Evolutionary conservation across 2,113 vertebrate species (phyloP).

Genomic region (Propithecus coquereli): DNA sequence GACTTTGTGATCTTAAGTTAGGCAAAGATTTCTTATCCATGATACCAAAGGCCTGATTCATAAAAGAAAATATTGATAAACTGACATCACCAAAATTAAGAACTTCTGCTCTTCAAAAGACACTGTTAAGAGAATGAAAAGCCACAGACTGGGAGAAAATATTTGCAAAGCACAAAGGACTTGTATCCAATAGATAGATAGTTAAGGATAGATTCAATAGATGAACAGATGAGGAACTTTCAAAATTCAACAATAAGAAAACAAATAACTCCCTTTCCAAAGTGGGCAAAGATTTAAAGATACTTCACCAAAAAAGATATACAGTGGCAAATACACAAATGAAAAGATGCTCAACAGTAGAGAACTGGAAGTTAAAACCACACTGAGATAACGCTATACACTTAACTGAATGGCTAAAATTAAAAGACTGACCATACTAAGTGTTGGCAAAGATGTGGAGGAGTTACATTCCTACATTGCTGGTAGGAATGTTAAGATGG

Average conservation of each 20-base stretch:
- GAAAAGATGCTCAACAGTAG: neutral
- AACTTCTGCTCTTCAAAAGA: neutral
- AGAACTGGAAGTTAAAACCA: neutral
- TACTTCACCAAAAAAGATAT: neutral
- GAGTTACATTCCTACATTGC: neutral
- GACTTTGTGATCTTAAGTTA: neutral
- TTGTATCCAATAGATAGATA: too few relatives aligned
- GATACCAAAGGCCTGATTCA: neutral
- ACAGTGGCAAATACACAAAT: neutral
- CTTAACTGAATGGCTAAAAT: neutral
- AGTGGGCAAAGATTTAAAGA: neutral
- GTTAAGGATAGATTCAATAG: too few relatives aligned
- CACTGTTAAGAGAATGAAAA: neutral
- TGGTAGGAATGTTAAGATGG: neutral
- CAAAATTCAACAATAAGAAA: neutral
- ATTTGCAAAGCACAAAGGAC: neutral
- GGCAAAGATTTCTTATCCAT: neutral
- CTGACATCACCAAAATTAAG: neutral
- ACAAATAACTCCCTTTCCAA: neutral
- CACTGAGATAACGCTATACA: neutral
- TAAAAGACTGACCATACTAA: neutral
- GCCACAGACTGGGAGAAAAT: neutral
- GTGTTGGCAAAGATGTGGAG: neutral
- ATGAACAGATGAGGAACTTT: neutral
- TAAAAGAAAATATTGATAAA: neutral